Evolutionary conservation across 2,888 invertebrate species (phyloP).

Genomic region (Hybos culiciformis): DNA sequence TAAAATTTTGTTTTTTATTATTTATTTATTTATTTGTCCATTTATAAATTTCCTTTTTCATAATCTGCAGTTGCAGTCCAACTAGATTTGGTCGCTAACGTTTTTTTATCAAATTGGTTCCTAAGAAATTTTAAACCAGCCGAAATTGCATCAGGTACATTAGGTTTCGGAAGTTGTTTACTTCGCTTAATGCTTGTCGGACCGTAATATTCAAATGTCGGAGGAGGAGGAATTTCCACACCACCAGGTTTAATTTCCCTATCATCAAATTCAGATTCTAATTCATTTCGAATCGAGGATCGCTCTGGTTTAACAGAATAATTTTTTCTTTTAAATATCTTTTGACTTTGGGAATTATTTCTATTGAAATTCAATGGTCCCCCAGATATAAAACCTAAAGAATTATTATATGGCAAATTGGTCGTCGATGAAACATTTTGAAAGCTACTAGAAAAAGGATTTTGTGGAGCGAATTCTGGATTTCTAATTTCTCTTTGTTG

Average conservation of each 20-base stretch:
- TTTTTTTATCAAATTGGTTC: constrained; percentile 38
- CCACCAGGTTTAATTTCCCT: constrained; percentile 22
- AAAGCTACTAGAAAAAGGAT: too few relatives aligned
- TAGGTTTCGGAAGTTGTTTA: constrained; percentile 19
- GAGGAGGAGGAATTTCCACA: constrained; percentile 49
- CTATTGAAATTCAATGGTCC: not conserved
- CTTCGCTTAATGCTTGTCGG: constrained; percentile 15
- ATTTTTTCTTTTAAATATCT: constrained; percentile 9
- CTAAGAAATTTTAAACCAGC: constrained; percentile 42
- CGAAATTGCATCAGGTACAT: constrained; percentile 40
- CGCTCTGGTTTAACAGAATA: constrained; percentile 3
- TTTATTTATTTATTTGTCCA: not conserved
- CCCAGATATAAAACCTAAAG: constrained; percentile 5
- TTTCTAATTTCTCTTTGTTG: constrained; percentile 58
- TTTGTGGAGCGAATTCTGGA: constrained; percentile 62
- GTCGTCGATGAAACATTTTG: too few relatives aligned
- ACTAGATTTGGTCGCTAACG: constrained; percentile 25
- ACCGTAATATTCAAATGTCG: constrained; percentile 49
- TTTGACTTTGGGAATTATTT: not conserved
- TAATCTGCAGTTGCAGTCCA: constrained; percentile 34
- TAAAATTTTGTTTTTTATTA: not conserved
- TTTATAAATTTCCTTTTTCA: constrained; percentile 13
- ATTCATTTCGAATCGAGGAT: constrained; percentile 10
- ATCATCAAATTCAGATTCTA: constrained; percentile 4
- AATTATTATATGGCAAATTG: not conserved